Evolutionary conservation across 2,113 vertebrate genomes (phyloP), one percentile per base, ranked within the genome.

Genomic region (Sus scrofa): DNA sequence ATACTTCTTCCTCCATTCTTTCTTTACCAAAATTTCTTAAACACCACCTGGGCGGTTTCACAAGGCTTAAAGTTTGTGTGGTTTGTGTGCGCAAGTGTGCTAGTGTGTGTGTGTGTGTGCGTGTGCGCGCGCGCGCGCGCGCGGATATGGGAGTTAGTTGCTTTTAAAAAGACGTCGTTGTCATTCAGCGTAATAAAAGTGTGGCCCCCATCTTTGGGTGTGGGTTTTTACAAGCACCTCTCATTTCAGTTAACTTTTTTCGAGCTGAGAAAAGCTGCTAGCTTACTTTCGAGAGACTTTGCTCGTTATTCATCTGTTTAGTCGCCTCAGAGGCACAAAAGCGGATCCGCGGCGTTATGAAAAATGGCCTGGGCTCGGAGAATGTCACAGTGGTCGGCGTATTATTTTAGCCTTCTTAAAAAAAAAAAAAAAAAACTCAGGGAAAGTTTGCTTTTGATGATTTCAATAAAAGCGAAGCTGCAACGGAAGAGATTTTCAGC

Each of bases 321-420:
- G 99, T 99, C 99, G 98, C 98, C 99, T 99, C 98, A 98, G 98
- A 98, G 97, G 98, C 99, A 99, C 99, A 99, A 99, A 99, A 99
- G 99, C 99, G 98, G 99, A 99, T 99, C 98, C 98, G 98, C 98
- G 98, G 99, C 98, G 98, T 99, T 99, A 99, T 99, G 99, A 99
- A 99, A 99, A 99, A 99, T 99, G 99, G 99, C 98, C 99, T 98
- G 98, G 98, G 99, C 99, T 98, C 96, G 98, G 98, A 99, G 99
- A 99, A 99, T 99, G 99, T 99, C 99, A 98, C 99, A 99, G 99
- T 99, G 99, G 99, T 99, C 98, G 99, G 98, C 99, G 99, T 99
- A 99, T 99, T 99, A 99, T 99, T 99, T 99, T 99, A 99, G 98
- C 96, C 98, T 98, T 98, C 98, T 98, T 98, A 97, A 97, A 98